Conservation (phyloP, 2,888 invertebrate genomes). For the Bombyx huttoni region DNA sequence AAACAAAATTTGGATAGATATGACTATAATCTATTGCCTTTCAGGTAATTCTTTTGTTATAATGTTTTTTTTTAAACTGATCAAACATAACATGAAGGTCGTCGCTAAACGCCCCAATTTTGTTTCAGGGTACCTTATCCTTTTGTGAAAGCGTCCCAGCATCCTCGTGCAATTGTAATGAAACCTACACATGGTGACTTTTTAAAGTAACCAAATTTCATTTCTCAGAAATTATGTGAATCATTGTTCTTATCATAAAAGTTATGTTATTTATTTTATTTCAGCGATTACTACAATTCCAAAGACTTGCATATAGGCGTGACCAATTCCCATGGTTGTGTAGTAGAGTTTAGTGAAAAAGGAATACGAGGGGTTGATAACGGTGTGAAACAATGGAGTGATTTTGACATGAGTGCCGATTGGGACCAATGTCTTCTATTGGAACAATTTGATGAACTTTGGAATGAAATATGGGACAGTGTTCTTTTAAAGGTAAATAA, state of each 20-base stretch:
- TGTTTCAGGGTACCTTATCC: conserved; percentile 85
- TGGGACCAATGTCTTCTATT: conserved; percentile 82
- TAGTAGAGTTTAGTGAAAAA: conserved; percentile 87
- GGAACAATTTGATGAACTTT: conserved; percentile 77
- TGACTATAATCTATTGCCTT: conserved; percentile 81
- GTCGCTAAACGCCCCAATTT: conserved; percentile 44
- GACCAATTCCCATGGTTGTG: conserved; percentile 83
- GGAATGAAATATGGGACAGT: conserved; percentile 85
- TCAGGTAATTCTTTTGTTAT: conserved; percentile 66
- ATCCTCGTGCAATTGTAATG: conserved; percentile 86
- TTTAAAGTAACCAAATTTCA: conserved; percentile 68
- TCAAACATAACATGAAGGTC: conserved; percentile 17
- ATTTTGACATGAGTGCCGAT: conserved; percentile 65
- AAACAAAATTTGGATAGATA: conserved; percentile 65
- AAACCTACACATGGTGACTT: conserved; percentile 92
- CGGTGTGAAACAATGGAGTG: conserved; percentile 76
- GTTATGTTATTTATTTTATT: conserved; percentile 19
- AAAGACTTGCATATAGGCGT: conserved; percentile 93
- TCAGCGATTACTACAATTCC: conserved; percentile 84
- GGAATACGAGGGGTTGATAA: conserved; percentile 75
- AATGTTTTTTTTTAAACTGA: neutral
- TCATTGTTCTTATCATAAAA: neutral
- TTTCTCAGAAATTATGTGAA: neutral
- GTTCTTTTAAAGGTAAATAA: conserved; percentile 72
- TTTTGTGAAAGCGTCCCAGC: conserved; percentile 84